Evolutionary conservation across 2,888 invertebrate genomes (phyloP), one percentile per base, ranked within the genome.

Genomic region (Tetramorium bicarinatum): DNA sequence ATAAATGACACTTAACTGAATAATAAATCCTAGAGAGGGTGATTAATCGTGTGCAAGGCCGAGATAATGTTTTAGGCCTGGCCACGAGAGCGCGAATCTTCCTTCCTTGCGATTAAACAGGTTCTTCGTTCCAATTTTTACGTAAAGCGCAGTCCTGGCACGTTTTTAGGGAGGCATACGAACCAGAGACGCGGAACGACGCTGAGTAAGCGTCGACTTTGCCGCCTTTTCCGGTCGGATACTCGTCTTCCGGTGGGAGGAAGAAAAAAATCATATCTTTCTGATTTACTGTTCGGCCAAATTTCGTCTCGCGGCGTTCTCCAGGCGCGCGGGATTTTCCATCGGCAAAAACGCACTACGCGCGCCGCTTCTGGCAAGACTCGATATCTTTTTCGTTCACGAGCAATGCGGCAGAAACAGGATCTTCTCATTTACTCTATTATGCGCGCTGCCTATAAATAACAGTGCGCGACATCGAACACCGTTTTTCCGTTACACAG

Each of bases 251-350:
- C 91, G 77, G 61, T 67, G 75, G 59, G 66, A 76, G 34, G 47
- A 15, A 69, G 80, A 83, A 91, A 87, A 71, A 88, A 90, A 91
- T 90, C 90, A 91, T 91, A 90, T 91, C 91, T 90, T 83, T 83
- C 82, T 90, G 91, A 90, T 90, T 88, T 90, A 90, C 87, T 86
- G 84, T 87, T 85, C 83, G 87, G 85, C 86, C 90, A 85, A 90
- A 85, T 91, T 90, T 91, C 88, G 62, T 74, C 83, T 72, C 61
- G 49, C 56, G 71, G 21, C 49, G 52, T 80, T 80, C 72, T 34
- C 62, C 61, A 72, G 62, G 82, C 82, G 62, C 75, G 82, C 71
- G 72, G 84, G 83, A 88, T 89, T 89, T 83, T 81, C 69, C 34
- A 21, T 15, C 25, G 66, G 41, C 62, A 84, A 87, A 86, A 87